Conservation (phyloP, 2,888 invertebrate genomes). For the Helobdella robusta region DNA sequence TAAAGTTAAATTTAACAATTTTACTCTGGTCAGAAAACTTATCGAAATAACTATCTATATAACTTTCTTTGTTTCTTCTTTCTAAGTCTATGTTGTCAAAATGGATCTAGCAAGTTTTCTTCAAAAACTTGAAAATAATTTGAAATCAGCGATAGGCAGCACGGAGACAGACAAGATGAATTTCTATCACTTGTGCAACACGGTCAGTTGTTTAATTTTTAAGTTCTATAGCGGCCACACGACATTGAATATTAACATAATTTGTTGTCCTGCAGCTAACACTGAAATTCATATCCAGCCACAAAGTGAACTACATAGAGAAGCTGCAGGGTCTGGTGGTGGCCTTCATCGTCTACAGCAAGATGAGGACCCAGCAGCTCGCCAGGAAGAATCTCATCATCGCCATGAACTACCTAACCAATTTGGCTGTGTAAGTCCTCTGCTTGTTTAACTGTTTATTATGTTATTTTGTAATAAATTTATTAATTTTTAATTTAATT, state of each 20-base stretch:
- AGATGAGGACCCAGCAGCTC: conserved; percentile 20
- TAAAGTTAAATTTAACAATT: no score
- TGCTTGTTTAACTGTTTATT: no score
- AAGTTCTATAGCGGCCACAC: not conserved
- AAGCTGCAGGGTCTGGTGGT: conserved; percentile 22
- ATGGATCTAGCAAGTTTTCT: conserved; percentile 23
- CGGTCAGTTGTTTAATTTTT: not conserved
- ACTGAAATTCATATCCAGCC: conserved; percentile 22
- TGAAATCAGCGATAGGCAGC: conserved; percentile 15
- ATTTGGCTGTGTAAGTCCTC: conserved; percentile 17
- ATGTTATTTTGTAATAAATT: no score
- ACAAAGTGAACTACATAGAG: conserved; percentile 18
- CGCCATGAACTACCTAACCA: conserved; percentile 23
- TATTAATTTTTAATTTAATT: no score
- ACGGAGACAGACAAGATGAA: conserved; percentile 25
- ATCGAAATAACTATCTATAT: no score
- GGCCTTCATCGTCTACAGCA: conserved; percentile 22
- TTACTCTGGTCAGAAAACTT: no score
- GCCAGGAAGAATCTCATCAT: conserved; percentile 22
- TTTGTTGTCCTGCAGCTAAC: conserved; percentile 10
- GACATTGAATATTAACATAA: not conserved
- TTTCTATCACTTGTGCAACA: conserved; percentile 26
- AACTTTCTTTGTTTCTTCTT: conserved; percentile 8
- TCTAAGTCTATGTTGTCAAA: not conserved
- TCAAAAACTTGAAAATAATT: conserved; percentile 22